phyloP scores from a whole-genome alignment of 2,113 vertebrate genomes.

The Leucopsar rothschildi region DNA sequence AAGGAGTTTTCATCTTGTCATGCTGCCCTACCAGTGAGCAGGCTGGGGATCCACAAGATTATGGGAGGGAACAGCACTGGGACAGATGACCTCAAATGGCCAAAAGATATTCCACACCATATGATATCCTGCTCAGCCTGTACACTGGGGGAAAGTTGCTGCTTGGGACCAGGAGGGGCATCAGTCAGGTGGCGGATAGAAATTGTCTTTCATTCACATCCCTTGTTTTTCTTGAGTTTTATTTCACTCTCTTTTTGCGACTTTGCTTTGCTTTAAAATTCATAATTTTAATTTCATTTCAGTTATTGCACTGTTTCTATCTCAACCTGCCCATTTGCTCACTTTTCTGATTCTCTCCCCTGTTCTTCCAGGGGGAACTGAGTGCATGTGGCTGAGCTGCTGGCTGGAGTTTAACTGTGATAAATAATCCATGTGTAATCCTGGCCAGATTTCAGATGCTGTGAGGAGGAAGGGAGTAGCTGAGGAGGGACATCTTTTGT shows the following conservation, averaged over 20 bases:
- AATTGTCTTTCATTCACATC: rapidly evolving
- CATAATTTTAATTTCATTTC: background rate
- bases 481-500: background rate
- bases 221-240: background rate
- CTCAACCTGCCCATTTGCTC: background rate
- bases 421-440: background rate
- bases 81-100: background rate
- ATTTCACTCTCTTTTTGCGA: background rate
- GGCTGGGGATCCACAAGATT: background rate
- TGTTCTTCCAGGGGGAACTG: background rate
- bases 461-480: background rate
- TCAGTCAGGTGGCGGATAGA: no score
- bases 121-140: background rate
- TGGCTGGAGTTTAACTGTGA: background rate
- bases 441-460: background rate
- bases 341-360: background rate
- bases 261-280: background rate
- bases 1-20: background rate
- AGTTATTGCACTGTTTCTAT: background rate
- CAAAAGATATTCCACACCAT: background rate
- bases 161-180: background rate
- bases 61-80: background rate
- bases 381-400: background rate
- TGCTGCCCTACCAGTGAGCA: background rate
- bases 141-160: background rate